phyloP scores from a whole-genome alignment of 2,113 vertebrate genomes.

The Mirza zaza region DNA sequence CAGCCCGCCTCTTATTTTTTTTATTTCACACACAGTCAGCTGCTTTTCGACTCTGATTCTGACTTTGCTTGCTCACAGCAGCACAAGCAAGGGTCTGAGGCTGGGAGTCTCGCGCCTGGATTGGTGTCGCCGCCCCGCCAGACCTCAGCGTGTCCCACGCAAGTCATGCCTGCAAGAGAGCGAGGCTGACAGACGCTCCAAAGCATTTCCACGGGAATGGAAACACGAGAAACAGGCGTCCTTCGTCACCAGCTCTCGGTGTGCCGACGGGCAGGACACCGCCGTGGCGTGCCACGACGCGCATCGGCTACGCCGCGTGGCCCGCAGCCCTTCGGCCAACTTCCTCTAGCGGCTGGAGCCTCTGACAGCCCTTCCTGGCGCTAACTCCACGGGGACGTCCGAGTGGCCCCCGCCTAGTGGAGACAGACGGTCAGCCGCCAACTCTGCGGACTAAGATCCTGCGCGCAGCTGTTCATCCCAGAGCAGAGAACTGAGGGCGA shows the following conservation, averaged over 20 bases:
- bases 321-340: background rate
- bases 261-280: fast-evolving
- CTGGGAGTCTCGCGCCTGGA: fast-evolving
- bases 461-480: background rate
- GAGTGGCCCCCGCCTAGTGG: background rate
- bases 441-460: fast-evolving
- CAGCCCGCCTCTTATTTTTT: background rate
- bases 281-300: fast-evolving
- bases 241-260: fast-evolving
- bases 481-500: fast-evolving
- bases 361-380: fast-evolving
- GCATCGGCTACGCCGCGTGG: fast-evolving
- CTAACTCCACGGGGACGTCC: fast-evolving
- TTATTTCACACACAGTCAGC: fast-evolving
- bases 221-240: fast-evolving
- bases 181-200: background rate
- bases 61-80: fast-evolving
- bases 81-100: fast-evolving
- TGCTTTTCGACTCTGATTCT: background rate
- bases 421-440: fast-evolving
- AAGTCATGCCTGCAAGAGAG: background rate
- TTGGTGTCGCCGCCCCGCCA: fast-evolving
- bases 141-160: fast-evolving
- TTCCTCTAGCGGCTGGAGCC: no score
- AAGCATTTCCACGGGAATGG: fast-evolving